Evolutionary conservation across 2,888 invertebrate genomes (phyloP), one percentile per base, ranked within the genome.

Genomic region (Lingula anatina): DNA sequence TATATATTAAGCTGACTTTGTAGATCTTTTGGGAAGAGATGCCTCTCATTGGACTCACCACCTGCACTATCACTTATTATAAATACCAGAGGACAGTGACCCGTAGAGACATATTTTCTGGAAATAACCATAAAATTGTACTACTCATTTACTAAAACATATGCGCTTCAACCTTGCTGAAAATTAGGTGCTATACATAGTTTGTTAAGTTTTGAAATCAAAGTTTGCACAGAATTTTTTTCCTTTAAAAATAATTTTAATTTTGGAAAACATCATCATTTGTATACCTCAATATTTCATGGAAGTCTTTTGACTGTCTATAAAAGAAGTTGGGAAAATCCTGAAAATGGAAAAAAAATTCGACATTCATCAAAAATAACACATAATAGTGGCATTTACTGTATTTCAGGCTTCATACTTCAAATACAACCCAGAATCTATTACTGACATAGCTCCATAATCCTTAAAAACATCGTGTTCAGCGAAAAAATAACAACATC

Each of bases 271-370:
- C 39, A 12, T 20, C 25, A 12, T 25, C 21, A 20, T 26, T 24
- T n/a, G 44, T 2, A 43, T 59, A 88, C 90, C 85, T 83, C 46
- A 90, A 75, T 49, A 89, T 78, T 48, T 83, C 80, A 58, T 81
- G 80, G 70, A 90, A 87, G 62, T 83, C 80, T 49, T 81, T 73
- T 21, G 86, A 81, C 63, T 87, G 84, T 63, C 82, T 82, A 26
- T 86, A 68, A 64, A 89, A 84, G 7, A 83, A 81, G 76, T 90
- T 89, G 12, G 91, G 92, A 73, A 89, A 86, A 71, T 92, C 92
- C 66, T 72, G 58, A 46, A 68, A 62, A 37, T 7, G 47, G 51
- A 44, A 51, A 9, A 42, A 24, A 41, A 37, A 35, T 31, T 31
- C 15, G 9, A 31, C 31, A 31, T 12, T 31, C n/a, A n/a, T n/a